Base-by-base conservation (phyloP, 2,888 invertebrate genomes). In the Liopterus haemorrhoidalis region DNA sequence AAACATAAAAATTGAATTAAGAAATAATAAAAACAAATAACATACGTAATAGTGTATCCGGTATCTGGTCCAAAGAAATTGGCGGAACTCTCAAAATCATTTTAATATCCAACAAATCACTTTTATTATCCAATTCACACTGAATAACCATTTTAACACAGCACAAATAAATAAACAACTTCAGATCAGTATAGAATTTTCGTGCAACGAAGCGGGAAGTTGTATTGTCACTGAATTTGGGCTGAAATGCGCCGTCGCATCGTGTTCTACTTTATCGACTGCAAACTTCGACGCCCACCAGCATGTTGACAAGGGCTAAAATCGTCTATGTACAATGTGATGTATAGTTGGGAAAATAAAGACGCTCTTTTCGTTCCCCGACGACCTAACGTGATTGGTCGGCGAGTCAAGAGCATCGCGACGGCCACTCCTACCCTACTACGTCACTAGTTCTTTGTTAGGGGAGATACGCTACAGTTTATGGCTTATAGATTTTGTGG, bases 21-120 rank as follows among this genome's bases (percentile, higher is more conserved):
- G 25, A 4, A 5, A 27, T 28, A 16, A 38, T 5, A 20, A 32
- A 31, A 14, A 24, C 21, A 16, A 14, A 11, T 16, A 12, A 79
- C 81, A 75, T 80, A 82, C 82, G 79, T 67, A 82, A 67, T 59
- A 83, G 73, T 70, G 81, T 78, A 68, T 82, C 81, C 24, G 83
- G 83, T 59, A 83, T 75, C 63, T 80, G 79, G 65, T 82, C 82
- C 54, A 83, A 71, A 62, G 80, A 79, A 59, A 83, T 81, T 56
- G 82, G 82, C 50, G 83, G 83, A 56, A 83, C 81, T 62, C 83
- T 75, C 70, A 79, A 73, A 65, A 73, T 73, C 63, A 74, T 72
- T 58, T 73, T 71, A 41, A 68, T 65, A 50, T 66, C 64, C 41
- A 65, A 54, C 21, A 51, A 41, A 24, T 55, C 54, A 46, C 50